phyloP scores from a whole-genome alignment of 1,140 invertebrate species.

The Anoplophora glabripennis region DNA sequence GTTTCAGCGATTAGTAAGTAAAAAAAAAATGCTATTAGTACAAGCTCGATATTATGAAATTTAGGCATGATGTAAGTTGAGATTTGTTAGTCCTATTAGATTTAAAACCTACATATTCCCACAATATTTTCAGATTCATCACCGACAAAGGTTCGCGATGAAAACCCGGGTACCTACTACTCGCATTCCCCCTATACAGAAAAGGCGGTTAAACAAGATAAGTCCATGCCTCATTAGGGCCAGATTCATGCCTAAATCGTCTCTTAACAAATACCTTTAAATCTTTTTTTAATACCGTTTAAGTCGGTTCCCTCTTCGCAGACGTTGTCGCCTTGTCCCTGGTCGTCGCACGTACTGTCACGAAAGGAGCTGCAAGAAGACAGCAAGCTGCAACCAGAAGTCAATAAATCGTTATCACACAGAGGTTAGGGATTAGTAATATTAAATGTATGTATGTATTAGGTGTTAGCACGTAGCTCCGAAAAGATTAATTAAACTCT shows the following conservation, averaged over 20 bases:
- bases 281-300: constrained; percentile 48
- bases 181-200: background rate
- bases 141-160: no score
- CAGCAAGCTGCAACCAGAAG: constrained; percentile 61
- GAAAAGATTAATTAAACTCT: background rate
- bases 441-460: background rate
- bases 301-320: constrained; percentile 53
- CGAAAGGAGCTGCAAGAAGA: constrained; percentile 83
- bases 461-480: background rate
- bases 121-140: background rate
- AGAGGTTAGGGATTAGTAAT: constrained; percentile 10
- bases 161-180: no score
- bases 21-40: no score
- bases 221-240: background rate
- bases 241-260: constrained; percentile 25
- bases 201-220: background rate
- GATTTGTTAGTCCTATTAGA: background rate
- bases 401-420: constrained; percentile 25
- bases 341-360: constrained; percentile 57
- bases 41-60: no score
- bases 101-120: background rate
- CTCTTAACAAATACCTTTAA: constrained; percentile 42
- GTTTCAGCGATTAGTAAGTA: no score
- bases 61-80: background rate
- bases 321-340: constrained; percentile 55